Evolutionary conservation across 2,113 vertebrate genomes (phyloP).

Genomic region (Morone chrysops): DNA sequence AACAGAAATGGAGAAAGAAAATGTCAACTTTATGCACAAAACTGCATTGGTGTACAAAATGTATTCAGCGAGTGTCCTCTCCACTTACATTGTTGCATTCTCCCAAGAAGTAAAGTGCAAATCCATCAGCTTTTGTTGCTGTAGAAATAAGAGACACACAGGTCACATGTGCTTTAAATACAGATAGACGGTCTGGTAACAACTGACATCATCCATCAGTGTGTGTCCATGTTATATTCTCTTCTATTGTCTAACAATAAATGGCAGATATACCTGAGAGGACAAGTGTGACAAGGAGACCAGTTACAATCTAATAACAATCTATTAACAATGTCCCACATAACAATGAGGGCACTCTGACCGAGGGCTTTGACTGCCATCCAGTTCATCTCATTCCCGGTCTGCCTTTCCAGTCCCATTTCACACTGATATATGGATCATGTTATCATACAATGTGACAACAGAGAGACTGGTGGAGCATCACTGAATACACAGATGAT

Average conservation of each 20-base stretch:
- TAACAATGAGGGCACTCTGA: conserved; percentile 66
- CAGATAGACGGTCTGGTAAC: not conserved
- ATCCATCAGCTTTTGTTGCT: conserved; percentile 99
- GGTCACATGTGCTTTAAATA: conserved; percentile 7
- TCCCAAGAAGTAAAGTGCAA: conserved; percentile 99
- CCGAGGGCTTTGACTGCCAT: conserved; percentile 62
- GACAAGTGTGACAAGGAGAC: conserved; percentile 22
- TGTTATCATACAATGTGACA: conserved; percentile 57
- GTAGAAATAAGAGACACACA: conserved; percentile 71
- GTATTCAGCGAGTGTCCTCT: not conserved
- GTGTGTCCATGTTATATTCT: not conserved
- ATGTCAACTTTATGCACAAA: conserved; percentile 4
- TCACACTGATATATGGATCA: conserved; percentile 67
- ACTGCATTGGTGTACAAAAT: not conserved
- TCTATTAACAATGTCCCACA: conserved; percentile 64
- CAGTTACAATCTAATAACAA: conserved; percentile 40
- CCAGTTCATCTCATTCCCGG: conserved; percentile 68
- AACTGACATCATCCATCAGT: conserved; percentile 17
- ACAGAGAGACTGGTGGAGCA: conserved; percentile 27
- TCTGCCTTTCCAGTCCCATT: conserved; percentile 64
- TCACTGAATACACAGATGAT: conserved; percentile 20
- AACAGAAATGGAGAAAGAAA: conserved; percentile 4
- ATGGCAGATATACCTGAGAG: conserved; percentile 3
- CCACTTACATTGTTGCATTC: conserved; percentile 99
- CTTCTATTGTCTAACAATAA: not conserved